A percentile compares a stretch with the other conserved stretches of the same genome.
Conservation (phyloP, 2,888 invertebrate species). For the Acleris holmiana region DNA sequence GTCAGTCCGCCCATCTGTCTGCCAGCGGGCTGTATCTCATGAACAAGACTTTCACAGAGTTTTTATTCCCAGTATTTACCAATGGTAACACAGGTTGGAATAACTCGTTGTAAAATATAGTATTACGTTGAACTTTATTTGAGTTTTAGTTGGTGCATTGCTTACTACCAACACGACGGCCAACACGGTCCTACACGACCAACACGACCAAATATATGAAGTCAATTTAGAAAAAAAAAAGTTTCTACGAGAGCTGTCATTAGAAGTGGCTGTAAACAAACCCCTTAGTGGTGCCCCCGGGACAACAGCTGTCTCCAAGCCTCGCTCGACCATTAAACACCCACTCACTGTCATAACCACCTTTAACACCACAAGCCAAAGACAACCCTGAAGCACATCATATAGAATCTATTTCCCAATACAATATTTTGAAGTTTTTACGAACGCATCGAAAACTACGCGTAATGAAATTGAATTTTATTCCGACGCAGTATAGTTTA, state of each 20-base stretch:
- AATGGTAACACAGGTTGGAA: no score
- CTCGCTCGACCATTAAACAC: slow-evolving; percentile 76
- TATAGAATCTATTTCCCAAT: slow-evolving; percentile 42
- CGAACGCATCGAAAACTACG: slow-evolving; percentile 40
- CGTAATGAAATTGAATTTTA: slow-evolving; percentile 52
- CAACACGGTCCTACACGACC: no score
- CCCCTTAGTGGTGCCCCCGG: slow-evolving; percentile 70
- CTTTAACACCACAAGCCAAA: slow-evolving; percentile 43
- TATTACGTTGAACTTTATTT: no score
- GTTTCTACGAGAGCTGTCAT: slow-evolving; percentile 61
- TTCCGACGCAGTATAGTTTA: slow-evolving; percentile 42
- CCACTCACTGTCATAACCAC: slow-evolving; percentile 62
- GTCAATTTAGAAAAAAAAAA: slow-evolving; percentile 4
- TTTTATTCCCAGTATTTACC: no score
- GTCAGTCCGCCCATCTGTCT: no score
- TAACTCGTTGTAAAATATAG: no score
- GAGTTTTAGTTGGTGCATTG: no score
- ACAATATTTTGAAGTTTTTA: slow-evolving; percentile 38
- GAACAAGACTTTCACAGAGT: no score
- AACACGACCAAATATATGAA: not conserved
- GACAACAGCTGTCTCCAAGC: slow-evolving; percentile 81
- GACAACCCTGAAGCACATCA: slow-evolving; percentile 36
- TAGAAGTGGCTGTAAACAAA: slow-evolving; percentile 78
- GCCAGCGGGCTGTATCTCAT: no score
- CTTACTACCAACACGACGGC: no score